These are phyloP conservation scores for Microcebus jonahi DNA, from an alignment of 2,113 vertebrate species.

Conservation along the genomic window DNA sequence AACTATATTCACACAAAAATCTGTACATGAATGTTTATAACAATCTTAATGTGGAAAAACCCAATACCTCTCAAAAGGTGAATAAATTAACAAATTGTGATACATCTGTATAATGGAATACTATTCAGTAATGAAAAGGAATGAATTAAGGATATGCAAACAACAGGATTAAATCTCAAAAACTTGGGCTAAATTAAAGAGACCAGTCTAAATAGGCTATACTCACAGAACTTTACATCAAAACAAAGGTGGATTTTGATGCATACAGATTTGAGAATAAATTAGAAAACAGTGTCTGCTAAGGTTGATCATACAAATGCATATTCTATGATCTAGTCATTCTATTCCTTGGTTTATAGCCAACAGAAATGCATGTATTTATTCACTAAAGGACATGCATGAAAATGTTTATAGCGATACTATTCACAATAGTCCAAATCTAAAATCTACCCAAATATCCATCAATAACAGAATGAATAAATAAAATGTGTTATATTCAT, in stretches of 20 bases:
- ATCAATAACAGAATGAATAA: neutral
- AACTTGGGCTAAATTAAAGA: neutral
- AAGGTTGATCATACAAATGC: neutral
- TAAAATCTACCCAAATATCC: neutral
- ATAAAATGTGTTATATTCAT: neutral
- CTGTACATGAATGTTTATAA: neutral
- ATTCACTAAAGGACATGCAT: neutral
- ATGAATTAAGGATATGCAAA: neutral
- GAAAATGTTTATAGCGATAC: neutral
- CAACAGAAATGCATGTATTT: neutral
- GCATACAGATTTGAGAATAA: neutral
- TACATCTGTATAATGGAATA: neutral
- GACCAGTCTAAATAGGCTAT: neutral
- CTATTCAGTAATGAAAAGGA: neutral
- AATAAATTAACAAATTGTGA: constrained; percentile 10
- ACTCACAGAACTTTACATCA: neutral
- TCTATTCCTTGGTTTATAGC: neutral
- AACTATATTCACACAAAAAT: neutral
- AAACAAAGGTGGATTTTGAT: neutral
- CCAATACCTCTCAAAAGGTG: neutral
- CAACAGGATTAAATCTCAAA: neutral
- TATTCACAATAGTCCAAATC: neutral
- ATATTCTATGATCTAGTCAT: neutral
- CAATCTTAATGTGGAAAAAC: neutral
- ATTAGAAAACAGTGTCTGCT: neutral